Base-by-base conservation (phyloP, 1,140 invertebrate species). In the Penaeus indicus region DNA sequence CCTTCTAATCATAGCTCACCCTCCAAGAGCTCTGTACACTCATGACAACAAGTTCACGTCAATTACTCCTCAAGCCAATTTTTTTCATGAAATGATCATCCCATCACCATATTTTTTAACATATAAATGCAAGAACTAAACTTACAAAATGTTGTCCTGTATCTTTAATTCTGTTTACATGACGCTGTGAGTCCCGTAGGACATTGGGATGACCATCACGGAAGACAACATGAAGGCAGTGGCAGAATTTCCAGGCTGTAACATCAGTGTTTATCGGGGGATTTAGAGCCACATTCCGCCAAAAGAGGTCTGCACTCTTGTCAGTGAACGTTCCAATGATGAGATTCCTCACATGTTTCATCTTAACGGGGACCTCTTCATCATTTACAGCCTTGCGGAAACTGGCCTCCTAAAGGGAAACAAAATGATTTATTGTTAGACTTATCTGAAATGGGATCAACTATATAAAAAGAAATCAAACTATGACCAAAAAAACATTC, bases 171-270 rank as follows among this genome's bases (percentile, higher is more conserved):
- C 81, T 81, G 42, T 22, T 69, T 21, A 88, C 61, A 67, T 86
- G 89, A n/a, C 60, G 83, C 8, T 79, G 77, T 13, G 97, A 98
- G 92, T 98, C 96, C n/a, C 95, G 94, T 16, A 97, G 94, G 87
- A 97, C 97, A 91, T 96, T 95, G 38, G 95, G 95, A 93, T 99
- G 98, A 5, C 98, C 98, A 93, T 99, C 99, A 22, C 98, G 94
- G 72, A 99, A 93, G 60, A 99, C 94, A 93, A 99, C 99, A 93
- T 99, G 98, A 10, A 99, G 94, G 83, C 99, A 96, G 94, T 99
- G 97, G 92, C 98, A 99, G 93, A 99, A 99, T 93, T 99, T 99
- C 99, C 99, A 99, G 5, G 97, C 97, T 32, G 98, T 95, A 90
- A 99, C 98, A 78, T 97, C 95, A 94, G 98, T 97, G 88, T 97